phyloP scores from a whole-genome alignment of 1,140 invertebrate genomes.

The Lutraria rhynchaena region DNA sequence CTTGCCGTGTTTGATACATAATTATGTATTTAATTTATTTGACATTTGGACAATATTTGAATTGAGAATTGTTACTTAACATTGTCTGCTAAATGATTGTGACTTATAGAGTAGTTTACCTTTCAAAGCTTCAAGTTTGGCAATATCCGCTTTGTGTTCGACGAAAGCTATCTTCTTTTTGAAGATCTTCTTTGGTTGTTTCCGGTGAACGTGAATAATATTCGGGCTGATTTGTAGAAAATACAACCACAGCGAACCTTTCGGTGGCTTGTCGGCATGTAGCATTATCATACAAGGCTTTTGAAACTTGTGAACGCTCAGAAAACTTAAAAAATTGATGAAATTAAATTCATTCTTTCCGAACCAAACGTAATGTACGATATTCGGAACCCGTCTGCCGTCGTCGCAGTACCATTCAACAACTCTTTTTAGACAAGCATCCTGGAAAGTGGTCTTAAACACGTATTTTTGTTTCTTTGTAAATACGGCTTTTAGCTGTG shows the following conservation, averaged over 20 bases:
- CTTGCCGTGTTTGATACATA: too few species aligned
- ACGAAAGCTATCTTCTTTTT: slow-evolving; percentile 59
- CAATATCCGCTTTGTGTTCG: slow-evolving; percentile 68
- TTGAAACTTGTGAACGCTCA: slow-evolving; percentile 50
- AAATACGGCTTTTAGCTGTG: slow-evolving; percentile 32
- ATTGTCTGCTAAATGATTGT: too few species aligned
- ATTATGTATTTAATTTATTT: too few species aligned
- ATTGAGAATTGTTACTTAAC: too few species aligned
- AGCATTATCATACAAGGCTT: slow-evolving; percentile 65
- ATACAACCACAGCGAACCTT: slow-evolving; percentile 62
- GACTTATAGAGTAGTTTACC: too few species aligned
- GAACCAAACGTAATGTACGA: slow-evolving; percentile 61
- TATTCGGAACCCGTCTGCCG: slow-evolving; percentile 46
- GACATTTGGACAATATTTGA: too few species aligned
- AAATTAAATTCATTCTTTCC: slow-evolving; percentile 53
- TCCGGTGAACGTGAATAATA: slow-evolving; percentile 59
- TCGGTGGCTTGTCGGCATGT: slow-evolving; percentile 61
- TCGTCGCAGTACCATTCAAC: slow-evolving; percentile 52
- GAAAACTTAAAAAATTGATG: slow-evolving; percentile 55
- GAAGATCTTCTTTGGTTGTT: slow-evolving; percentile 59
- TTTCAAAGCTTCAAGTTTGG: slow-evolving; percentile 62
- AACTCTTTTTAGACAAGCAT: slow-evolving; percentile 30
- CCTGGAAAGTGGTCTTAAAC: slow-evolving; percentile 25
- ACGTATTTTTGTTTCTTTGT: slow-evolving; percentile 52
- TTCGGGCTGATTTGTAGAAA: slow-evolving; percentile 54